Base-by-base conservation (phyloP, 2,888 invertebrate genomes). In the Tryphoninae sp. region DNA sequence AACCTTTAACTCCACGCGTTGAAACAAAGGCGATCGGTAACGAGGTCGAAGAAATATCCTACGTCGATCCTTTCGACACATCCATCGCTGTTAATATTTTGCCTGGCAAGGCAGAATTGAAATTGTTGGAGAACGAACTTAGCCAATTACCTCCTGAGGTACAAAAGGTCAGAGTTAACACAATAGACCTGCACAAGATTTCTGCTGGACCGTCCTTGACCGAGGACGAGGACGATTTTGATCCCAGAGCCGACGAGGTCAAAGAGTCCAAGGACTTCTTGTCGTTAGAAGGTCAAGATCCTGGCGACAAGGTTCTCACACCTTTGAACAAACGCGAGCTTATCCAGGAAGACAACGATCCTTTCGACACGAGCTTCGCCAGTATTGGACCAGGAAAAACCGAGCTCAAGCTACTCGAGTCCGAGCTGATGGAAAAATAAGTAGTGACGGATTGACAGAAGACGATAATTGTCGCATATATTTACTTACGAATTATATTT, bases 31-130 rank as follows among this genome's bases (percentile, higher is more conserved):
- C 89, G 51, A 87, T 90, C 65, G 89, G 89, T 1, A 89, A 91
- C 33, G 89, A 92, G 33, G 89, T 91, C 45, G 88, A 92, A 68
- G 92, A 93, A 78, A 93, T 93, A 26, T 90, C 91, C 2, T 93
- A 95, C 86, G 91, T 92, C 8, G 97, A 97, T 93, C 97, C 97
- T 0, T 98, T 98, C 90, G 98, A 98, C 89, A 98, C 98, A 0
- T 96, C 97, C 0, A 96, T 96, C 86, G 96, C 96, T 0, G 93
- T 93, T 78, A 95, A 96, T 88, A 94, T 96, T 74, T 93, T 94
- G 69, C 97, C 96, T 0, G 96, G 97, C 2, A 95, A 95, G 91
- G 95, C 96, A 1, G 97, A 97, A 91, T 92, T 97, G 9, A 96
- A 96, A 89, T 91, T 96, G 53, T 89, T 97, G 22, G 96, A 96